phyloP scores from a whole-genome alignment of 2,797 vertebrate genomes.

The Taenioides sp. region DNA sequence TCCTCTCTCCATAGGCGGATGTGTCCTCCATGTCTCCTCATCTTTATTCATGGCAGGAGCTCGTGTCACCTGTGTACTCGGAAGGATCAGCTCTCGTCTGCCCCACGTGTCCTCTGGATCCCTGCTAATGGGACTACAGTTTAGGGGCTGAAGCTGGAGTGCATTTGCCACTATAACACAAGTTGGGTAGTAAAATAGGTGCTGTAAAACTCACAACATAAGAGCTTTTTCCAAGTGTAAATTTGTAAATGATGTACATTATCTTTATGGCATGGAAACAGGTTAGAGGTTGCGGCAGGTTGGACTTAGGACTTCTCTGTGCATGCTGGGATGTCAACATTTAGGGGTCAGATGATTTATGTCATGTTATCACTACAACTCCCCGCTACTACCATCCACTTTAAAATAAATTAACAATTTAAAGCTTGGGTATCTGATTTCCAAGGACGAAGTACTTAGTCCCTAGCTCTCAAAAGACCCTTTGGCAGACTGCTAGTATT shows the following conservation, averaged over 20 bases:
- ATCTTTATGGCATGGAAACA: conserved; percentile 1
- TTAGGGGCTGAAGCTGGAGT: conserved; percentile 10
- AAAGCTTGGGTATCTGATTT: background rate
- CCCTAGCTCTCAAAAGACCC: background rate
- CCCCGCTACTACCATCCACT: background rate
- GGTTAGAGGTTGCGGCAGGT: conserved; percentile 29
- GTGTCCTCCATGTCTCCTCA: conserved; percentile 63
- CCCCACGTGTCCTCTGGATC: conserved; percentile 42
- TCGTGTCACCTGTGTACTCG: conserved; percentile 38
- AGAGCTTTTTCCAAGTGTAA: conserved; percentile 7
- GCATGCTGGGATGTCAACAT: background rate
- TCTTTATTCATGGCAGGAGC: conserved; percentile 60
- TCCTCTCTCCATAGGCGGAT: conserved; percentile 39
- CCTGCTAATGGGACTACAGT: conserved; percentile 26
- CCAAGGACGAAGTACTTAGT: background rate
- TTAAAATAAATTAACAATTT: background rate
- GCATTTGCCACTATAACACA: conserved; percentile 30
- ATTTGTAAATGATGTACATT: conserved; percentile 3
- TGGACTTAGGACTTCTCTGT: conserved; percentile 26
- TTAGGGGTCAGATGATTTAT: background rate
- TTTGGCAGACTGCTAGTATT: background rate
- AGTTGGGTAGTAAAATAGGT: conserved; percentile 14
- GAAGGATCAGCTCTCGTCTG: conserved; percentile 57
- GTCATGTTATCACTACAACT: background rate
- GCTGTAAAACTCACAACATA: conserved; percentile 1